phyloP scores from a whole-genome alignment of 2,113 vertebrate species.

The Tinamus guttatus region DNA sequence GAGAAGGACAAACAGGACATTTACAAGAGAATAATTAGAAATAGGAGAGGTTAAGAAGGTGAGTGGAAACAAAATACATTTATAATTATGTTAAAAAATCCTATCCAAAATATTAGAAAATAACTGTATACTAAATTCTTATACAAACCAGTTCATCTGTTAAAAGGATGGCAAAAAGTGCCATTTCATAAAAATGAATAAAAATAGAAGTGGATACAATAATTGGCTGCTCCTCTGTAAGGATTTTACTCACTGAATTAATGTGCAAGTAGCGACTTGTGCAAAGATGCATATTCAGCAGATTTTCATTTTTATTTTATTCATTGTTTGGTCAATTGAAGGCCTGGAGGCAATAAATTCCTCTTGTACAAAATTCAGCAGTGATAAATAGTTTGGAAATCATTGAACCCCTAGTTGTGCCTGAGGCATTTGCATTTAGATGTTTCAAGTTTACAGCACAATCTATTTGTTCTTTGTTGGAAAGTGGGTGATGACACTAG shows the following conservation, averaged over 20 bases:
- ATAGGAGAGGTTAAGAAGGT: not conserved
- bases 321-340: conserved; percentile 55
- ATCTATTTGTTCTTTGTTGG: not conserved
- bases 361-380: conserved; percentile 29
- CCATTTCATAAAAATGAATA: not conserved
- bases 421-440: conserved; percentile 52
- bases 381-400: conserved; percentile 67
- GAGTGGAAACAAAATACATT: not conserved
- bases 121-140: not conserved
- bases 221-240: not conserved
- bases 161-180: not conserved
- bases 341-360: conserved; percentile 53
- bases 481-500: not conserved
- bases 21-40: not conserved
- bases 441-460: conserved; percentile 40
- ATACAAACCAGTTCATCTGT: not conserved
- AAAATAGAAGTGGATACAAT: not conserved
- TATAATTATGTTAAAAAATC: not conserved
- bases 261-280: not conserved
- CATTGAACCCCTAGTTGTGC: conserved; percentile 11
- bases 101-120: not conserved
- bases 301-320: conserved; percentile 29
- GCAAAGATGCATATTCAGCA: conserved; percentile 16
- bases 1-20: not conserved
- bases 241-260: conserved; percentile 16